Evolutionary conservation across 2,888 invertebrate genomes (phyloP).

Genomic region (Sphecodes monilicornis): DNA sequence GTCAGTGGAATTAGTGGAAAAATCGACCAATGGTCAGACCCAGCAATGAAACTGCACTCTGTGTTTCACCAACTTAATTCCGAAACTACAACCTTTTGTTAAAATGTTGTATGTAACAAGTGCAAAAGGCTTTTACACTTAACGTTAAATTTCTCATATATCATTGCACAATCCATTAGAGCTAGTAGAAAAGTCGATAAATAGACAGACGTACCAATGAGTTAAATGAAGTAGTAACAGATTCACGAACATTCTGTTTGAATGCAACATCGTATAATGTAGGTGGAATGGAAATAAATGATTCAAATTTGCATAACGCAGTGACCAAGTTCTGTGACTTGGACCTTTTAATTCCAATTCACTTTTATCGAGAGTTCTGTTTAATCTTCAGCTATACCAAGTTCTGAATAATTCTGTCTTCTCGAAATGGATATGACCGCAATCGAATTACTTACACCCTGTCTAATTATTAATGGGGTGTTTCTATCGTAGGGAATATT

Average conservation of each 20-base stretch:
- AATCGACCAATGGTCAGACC: neutral
- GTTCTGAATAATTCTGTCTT: neutral
- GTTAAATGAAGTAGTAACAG: neutral
- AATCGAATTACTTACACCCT: neutral
- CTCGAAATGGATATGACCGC: neutral
- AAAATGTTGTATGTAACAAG: too few relatives aligned
- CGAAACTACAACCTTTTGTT: neutral
- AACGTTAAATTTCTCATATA: neutral
- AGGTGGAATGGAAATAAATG: neutral
- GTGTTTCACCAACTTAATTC: neutral
- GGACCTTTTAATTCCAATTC: neutral
- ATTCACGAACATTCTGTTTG: neutral
- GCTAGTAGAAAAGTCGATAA: neutral
- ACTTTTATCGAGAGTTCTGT: neutral
- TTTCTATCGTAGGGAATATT: neutral
- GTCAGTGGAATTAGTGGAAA: neutral
- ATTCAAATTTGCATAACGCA: too few relatives aligned
- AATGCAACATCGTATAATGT: neutral
- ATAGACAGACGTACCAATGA: neutral
- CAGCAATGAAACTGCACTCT: neutral
- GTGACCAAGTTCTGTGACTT: too few relatives aligned
- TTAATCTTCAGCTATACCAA: neutral
- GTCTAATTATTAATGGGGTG: neutral
- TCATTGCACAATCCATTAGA: neutral
- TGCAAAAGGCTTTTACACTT: too few relatives aligned